These are phyloP conservation scores for Gymnopithys bicolor DNA, from an alignment of 2,797 vertebrate species.

Conservation along the genomic window DNA sequence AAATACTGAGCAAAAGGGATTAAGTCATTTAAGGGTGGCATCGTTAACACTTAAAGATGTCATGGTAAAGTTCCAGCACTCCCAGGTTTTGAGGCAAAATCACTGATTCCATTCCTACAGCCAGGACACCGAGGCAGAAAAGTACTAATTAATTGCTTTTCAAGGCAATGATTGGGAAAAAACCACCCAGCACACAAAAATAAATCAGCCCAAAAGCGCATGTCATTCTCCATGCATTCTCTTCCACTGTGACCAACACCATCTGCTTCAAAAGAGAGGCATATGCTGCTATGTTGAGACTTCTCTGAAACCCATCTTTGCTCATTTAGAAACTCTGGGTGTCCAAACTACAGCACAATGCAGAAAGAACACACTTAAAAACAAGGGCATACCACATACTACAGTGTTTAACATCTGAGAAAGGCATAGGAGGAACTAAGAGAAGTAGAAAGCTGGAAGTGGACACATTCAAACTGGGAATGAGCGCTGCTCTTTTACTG, in stretches of 20 bases:
- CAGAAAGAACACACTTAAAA: background rate
- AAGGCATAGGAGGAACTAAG: background rate
- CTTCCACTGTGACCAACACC: background rate
- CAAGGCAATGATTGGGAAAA: background rate
- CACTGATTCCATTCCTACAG: background rate
- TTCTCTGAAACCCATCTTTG: background rate
- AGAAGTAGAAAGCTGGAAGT: background rate
- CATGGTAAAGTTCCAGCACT: background rate
- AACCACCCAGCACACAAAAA: background rate
- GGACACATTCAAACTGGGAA: background rate
- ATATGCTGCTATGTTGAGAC: background rate
- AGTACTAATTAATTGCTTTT: background rate
- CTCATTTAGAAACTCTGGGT: constrained; percentile 9
- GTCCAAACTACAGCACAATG: background rate
- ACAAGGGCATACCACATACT: background rate
- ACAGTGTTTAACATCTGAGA: background rate
- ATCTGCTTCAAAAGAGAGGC: background rate
- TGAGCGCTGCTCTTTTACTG: background rate
- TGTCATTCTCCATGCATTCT: background rate
- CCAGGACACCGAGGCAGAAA: background rate
- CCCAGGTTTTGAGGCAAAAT: background rate
- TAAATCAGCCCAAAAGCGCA: background rate
- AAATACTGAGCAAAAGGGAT: background rate
- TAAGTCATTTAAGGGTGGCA: background rate
- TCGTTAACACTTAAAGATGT: background rate